Base-by-base conservation (phyloP, 2,888 invertebrate genomes). In the Electrophaes corylata region DNA sequence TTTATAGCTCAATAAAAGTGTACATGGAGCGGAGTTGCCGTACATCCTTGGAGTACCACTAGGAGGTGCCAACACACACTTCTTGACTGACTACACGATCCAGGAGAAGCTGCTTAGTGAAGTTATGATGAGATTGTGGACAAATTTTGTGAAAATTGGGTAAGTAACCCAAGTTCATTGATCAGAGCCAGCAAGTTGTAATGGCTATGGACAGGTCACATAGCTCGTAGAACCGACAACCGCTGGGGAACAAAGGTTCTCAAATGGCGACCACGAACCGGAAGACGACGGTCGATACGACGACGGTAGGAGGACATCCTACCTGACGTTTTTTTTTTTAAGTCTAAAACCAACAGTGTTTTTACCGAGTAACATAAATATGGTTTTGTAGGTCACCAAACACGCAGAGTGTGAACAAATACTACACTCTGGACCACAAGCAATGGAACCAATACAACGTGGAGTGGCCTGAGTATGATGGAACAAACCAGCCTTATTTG, bases 61-160 rank as follows among this genome's bases (percentile, higher is more conserved):
- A 40, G 94, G 94, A 41, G 94, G 94, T 4, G 86, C 91, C 0
- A 94, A 93, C 69, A 94, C 95, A 69, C 95, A 96, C 71, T 95
- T 95, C 70, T 94, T 93, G 61, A 92, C 93, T 46, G 94, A 95
- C 72, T 98, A 96, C 85, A 96, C 95, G 35, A 93, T 93, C 58
- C 93, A 94, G 57, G 98, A 98, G 85, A 94, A 93, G 74, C 92
- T 96, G 45, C 93, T 98, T 58, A 96, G 97, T 46, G 97, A 97
- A 89, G 95, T 95, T 26, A 93, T 97, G 71, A 98, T 98, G 96
- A 94, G 95, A 66, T 94, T 96, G 84, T 97, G 97, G 96, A 95
- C 96, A 60, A 98, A 98, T 87, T 98, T 98, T 75, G 97, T 96
- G 2, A 96, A 96, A 85, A 95, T 95, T 54, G 98, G 98, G 98